Conservation (phyloP, 2,888 invertebrate genomes). For the Myopa testacea region DNA sequence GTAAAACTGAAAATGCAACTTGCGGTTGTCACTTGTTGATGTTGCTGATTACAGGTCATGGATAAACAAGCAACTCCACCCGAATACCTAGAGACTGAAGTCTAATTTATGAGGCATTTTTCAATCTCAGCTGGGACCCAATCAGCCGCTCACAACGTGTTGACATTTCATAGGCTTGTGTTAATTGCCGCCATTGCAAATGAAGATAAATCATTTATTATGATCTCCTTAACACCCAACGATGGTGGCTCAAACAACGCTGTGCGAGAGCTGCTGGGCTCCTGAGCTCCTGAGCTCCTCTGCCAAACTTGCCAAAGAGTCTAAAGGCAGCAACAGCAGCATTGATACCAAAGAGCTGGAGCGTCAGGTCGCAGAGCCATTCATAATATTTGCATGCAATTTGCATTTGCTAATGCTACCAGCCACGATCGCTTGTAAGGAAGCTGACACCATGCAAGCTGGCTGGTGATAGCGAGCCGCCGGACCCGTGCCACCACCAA, state of each 20-base stretch:
- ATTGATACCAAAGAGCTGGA: background rate
- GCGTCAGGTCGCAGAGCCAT: conserved; percentile 14
- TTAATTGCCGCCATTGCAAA: conserved; percentile 59
- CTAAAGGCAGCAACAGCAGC: background rate
- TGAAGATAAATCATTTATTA: conserved; percentile 63
- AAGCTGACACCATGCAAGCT: conserved; percentile 21
- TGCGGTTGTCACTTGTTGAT: background rate
- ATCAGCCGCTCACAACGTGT: background rate
- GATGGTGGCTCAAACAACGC: background rate
- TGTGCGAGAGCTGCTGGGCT: conserved; percentile 19
- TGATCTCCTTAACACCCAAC: conserved; percentile 60
- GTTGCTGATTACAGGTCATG: background rate
- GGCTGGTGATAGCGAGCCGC: background rate
- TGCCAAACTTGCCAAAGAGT: background rate
- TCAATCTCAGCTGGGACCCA: background rate
- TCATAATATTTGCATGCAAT: conserved; percentile 34
- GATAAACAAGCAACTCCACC: background rate
- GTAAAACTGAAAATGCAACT: background rate
- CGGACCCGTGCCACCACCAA: background rate
- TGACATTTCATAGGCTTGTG: conserved; percentile 41
- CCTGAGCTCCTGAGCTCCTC: conserved; percentile 1
- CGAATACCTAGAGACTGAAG: background rate
- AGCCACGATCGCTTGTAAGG: conserved; percentile 7
- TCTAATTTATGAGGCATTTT: background rate
- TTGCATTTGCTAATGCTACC: conserved; percentile 20